Conservation (phyloP, 1,140 invertebrate genomes). For the Ladona fulva region DNA sequence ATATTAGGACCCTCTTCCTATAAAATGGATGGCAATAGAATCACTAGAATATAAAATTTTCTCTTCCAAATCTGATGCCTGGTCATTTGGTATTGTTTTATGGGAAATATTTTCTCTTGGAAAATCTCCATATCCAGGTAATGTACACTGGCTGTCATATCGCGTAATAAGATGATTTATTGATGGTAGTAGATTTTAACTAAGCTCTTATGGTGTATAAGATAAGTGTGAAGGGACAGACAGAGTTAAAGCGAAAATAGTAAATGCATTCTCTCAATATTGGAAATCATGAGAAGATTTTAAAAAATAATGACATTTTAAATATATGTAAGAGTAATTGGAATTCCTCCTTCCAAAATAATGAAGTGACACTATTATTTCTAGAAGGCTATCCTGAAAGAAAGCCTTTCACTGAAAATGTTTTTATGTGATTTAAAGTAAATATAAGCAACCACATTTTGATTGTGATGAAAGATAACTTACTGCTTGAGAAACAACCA, state of each 20-base stretch:
- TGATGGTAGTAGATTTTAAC: not conserved
- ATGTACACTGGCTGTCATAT: not conserved
- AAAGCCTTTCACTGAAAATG: too few relatives aligned
- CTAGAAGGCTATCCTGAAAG: too few relatives aligned
- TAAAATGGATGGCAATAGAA: conserved; percentile 46
- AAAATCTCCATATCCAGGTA: conserved; percentile 28
- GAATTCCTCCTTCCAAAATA: too few relatives aligned
- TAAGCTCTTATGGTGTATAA: not conserved
- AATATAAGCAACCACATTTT: too few relatives aligned
- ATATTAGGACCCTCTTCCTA: conserved; percentile 31
- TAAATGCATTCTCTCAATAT: not conserved
- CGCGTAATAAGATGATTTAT: not conserved
- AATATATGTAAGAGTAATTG: too few relatives aligned
- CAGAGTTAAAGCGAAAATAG: not conserved
- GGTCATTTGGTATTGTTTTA: conserved; percentile 49
- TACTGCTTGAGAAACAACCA: too few relatives aligned
- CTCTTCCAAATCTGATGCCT: conserved; percentile 39
- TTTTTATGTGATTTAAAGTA: too few relatives aligned
- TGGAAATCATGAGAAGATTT: not conserved
- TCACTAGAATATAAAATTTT: conserved; percentile 35
- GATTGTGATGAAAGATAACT: too few relatives aligned
- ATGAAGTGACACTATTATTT: too few relatives aligned
- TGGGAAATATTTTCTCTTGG: conserved; percentile 52
- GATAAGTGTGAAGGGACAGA: not conserved
- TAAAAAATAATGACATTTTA: not conserved